phyloP scores from a whole-genome alignment of 2,113 vertebrate species.

The Canis aureus region DNA sequence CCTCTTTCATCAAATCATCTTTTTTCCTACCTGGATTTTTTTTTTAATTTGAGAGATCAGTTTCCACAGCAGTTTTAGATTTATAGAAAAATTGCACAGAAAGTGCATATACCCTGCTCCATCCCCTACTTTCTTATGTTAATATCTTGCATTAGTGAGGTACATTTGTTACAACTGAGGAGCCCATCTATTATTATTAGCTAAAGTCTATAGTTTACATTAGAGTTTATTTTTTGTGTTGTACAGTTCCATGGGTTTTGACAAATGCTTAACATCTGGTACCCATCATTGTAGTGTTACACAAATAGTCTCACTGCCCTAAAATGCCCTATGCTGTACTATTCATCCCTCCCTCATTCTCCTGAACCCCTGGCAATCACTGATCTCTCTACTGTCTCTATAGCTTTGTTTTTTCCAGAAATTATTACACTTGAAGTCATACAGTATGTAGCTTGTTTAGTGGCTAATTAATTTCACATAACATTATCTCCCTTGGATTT shows the following conservation, averaged over 20 bases:
- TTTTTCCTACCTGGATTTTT: not conserved
- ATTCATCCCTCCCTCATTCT: too few species aligned
- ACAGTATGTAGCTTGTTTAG: not conserved
- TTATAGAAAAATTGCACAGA: not conserved
- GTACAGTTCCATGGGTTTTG: not conserved
- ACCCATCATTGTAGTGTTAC: not conserved
- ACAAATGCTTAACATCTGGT: not conserved
- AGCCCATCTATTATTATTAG: not conserved
- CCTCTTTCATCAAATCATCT: not conserved
- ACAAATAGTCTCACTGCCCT: not conserved
- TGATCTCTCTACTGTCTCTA: not conserved
- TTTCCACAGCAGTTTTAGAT: not conserved
- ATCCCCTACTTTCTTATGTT: not conserved
- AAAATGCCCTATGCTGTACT: not conserved
- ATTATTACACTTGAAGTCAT: not conserved
- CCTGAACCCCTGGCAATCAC: not conserved
- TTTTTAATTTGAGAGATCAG: not conserved
- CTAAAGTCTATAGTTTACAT: not conserved
- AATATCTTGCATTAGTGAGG: not conserved
- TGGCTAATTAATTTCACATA: not conserved
- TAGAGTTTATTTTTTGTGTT: not conserved
- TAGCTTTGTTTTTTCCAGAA: not conserved
- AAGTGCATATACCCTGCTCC: too few species aligned
- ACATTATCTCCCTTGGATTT: not conserved
- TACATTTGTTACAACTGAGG: too few species aligned